Evolutionary conservation across 2,797 vertebrate species (phyloP).

Genomic region (Sarcoramphus papa): DNA sequence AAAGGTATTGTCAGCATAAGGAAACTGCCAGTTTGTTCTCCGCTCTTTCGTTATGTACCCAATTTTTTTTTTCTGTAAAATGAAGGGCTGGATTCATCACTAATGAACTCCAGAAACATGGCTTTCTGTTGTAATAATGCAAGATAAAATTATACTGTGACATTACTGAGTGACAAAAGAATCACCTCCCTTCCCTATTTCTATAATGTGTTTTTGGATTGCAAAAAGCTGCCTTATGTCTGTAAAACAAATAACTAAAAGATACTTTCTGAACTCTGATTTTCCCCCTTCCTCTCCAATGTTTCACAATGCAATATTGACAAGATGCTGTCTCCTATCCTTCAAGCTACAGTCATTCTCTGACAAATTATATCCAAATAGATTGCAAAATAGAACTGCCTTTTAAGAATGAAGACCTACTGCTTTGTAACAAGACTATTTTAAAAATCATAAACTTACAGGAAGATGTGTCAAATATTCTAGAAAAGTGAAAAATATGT

Average conservation of each 20-base stretch:
- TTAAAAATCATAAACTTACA: not conserved
- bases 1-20: slow-evolving; percentile 4
- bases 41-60: slow-evolving; percentile 49
- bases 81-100: slow-evolving; percentile 53
- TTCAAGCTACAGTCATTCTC: not conserved
- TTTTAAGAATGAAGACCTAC: slow-evolving; percentile 15
- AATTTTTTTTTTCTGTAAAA: slow-evolving; percentile 26
- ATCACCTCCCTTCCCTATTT: slow-evolving; percentile 37
- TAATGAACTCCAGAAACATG: slow-evolving; percentile 57
- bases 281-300: not conserved
- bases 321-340: not conserved
- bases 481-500: not conserved
- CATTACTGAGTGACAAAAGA: slow-evolving; percentile 61
- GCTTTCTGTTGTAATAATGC: slow-evolving; percentile 57
- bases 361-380: not conserved
- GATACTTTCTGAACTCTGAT: not conserved
- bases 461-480: not conserved
- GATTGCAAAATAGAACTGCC: not conserved
- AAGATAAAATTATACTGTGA: slow-evolving; percentile 66
- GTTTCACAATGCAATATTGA: slow-evolving; percentile 3
- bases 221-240: slow-evolving; percentile 20
- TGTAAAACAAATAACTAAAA: slow-evolving; percentile 51
- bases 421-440: not conserved
- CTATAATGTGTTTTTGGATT: not conserved
- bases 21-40: slow-evolving; percentile 18